Evolutionary conservation across 1,140 invertebrate genomes (phyloP), one percentile per base, ranked within the genome.

Genomic region (Hycleus phaleratus): DNA sequence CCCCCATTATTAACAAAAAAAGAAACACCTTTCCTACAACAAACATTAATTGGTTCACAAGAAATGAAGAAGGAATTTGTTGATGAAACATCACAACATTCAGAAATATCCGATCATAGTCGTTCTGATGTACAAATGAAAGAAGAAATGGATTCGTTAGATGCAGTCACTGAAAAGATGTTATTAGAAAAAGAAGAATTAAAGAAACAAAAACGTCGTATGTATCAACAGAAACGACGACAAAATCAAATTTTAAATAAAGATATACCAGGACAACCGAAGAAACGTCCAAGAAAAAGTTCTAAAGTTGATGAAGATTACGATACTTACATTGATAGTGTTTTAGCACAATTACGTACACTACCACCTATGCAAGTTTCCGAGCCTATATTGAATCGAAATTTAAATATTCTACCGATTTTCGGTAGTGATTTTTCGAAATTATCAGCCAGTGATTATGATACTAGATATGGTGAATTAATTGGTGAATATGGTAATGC

Each of bases 251-350:
- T 72, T 9, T 45, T 74, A 0, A 76, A 73, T 25, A 74, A 75
- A 49, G 73, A 76, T 42, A 57, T 60, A 9, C 62, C 76, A 32
- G 73, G 74, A 39, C 77, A 80, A 18, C 80, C 86, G 32, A 93
- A 91, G 67, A 95, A 95, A 72, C 78, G 90, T 26, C 80, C 86
- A 8, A 79, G 90, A 26, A 94, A 92, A 74, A 83, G 86, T 26
- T 91, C 88, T 2, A 88, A 90, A 67, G 77, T 89, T 10, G 89
- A 94, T 66, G 93, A 95, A 77, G 92, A 95, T 75, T 92, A 93
- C 73, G 93, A 95, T 71, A 85, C 84, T 5, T 95, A 88, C 69
- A 87, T 94, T 62, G 93, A 95, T 65, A 87, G 85, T 66, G 77
- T 96, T 26, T 88, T 95, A 82, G 78, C 79, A 24, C 92, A 96